phyloP scores from a whole-genome alignment of 2,888 invertebrate genomes.

The Thalpophila matura region DNA sequence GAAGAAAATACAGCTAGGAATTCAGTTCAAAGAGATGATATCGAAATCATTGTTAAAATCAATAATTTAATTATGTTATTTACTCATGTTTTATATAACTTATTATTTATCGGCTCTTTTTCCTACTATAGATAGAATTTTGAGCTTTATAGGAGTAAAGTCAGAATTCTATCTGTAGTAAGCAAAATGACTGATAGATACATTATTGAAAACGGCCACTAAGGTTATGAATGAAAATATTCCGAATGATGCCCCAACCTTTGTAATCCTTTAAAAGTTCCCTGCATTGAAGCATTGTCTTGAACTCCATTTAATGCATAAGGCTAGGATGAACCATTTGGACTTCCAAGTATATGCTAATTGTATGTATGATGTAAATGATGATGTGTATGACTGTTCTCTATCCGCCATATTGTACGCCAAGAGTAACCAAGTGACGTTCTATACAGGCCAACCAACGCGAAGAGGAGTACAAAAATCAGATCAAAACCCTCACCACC shows the following conservation, averaged over 20 bases:
- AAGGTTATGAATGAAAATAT: slow-evolving; percentile 19
- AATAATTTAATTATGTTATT: too few relatives aligned
- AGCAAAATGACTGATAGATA: too few relatives aligned
- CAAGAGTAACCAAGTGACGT: slow-evolving; percentile 74
- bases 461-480: slow-evolving; percentile 99
- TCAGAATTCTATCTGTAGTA: too few relatives aligned
- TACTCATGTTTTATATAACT: too few relatives aligned
- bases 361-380: slow-evolving; percentile 55
- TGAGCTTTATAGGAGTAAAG: too few relatives aligned
- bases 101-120: too few relatives aligned
- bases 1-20: slow-evolving; percentile 24
- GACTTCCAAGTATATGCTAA: slow-evolving; percentile 54
- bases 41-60: slow-evolving; percentile 31
- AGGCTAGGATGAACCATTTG: slow-evolving; percentile 51
- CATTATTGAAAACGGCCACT: too few relatives aligned
- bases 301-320: slow-evolving; percentile 47
- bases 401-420: slow-evolving; percentile 15
- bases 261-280: slow-evolving; percentile 44
- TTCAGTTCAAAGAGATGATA: slow-evolving; percentile 22
- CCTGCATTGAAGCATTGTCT: slow-evolving; percentile 42
- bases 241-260: slow-evolving; percentile 86
- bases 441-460: slow-evolving; percentile 98
- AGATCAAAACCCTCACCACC: slow-evolving; percentile 99
- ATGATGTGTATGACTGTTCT: slow-evolving; percentile 29
- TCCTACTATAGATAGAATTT: too few relatives aligned